Conservation (phyloP, 2,888 invertebrate genomes). For the Opisthograptis luteolata region DNA sequence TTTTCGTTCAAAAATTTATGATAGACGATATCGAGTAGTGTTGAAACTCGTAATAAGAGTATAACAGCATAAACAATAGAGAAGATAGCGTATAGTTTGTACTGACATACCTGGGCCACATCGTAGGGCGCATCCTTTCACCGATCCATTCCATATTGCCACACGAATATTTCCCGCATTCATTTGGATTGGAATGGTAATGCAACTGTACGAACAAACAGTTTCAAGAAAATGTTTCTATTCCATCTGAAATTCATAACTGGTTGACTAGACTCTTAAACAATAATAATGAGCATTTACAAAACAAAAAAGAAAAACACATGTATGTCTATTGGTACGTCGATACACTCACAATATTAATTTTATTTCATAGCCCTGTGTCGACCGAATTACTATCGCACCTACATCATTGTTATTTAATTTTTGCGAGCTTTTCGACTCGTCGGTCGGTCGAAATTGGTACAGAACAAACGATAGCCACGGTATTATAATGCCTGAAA, state of each 20-base stretch:
- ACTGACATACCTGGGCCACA: slow-evolving; percentile 5
- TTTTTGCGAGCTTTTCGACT: too few species aligned
- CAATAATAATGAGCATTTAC: slow-evolving; percentile 82
- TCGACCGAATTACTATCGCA: too few species aligned
- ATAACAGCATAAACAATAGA: too few species aligned
- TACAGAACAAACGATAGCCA: too few species aligned
- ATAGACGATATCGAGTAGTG: too few species aligned
- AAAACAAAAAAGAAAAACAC: slow-evolving; percentile 59
- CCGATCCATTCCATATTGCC: slow-evolving; percentile 45
- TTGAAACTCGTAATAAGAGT: too few species aligned
- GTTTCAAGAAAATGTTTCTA: slow-evolving; percentile 51
- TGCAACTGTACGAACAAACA: slow-evolving; percentile 48
- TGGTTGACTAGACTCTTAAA: slow-evolving; percentile 83
- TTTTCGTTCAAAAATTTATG: too few species aligned
- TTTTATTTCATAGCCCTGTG: too few species aligned
- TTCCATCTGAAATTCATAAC: slow-evolving; percentile 73
- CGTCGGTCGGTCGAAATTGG: too few species aligned
- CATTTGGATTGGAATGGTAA: slow-evolving; percentile 47
- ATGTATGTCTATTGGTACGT: slow-evolving; percentile 37
- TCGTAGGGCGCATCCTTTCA: slow-evolving; percentile 18
- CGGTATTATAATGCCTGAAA: not conserved
- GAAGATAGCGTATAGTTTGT: not conserved
- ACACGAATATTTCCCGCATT: slow-evolving; percentile 42
- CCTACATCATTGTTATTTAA: too few species aligned
- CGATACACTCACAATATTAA: slow-evolving; percentile 51